Conservation (phyloP, 2,113 vertebrate species). For the Ictidomys tridecemlineatus region DNA sequence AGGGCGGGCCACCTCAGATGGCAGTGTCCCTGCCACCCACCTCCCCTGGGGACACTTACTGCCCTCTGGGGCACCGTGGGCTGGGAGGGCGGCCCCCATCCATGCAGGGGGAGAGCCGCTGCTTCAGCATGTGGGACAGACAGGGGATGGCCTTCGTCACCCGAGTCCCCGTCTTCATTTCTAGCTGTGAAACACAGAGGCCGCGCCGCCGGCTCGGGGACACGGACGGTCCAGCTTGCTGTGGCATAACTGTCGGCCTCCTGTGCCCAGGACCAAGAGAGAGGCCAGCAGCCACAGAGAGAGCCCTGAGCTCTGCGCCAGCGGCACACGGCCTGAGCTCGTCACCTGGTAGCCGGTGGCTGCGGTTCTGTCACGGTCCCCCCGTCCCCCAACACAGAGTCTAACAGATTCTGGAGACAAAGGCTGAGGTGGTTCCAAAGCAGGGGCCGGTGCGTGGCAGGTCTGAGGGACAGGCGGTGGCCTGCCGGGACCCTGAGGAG, state of each 20-base stretch:
- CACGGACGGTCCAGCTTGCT: neutral
- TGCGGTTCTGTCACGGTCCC: accelerated
- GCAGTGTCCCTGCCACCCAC: neutral
- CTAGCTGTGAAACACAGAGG: neutral
- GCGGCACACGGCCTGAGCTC: accelerated
- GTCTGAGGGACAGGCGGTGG: accelerated
- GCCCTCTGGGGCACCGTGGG: neutral
- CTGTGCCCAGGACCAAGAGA: neutral
- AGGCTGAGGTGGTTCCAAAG: neutral
- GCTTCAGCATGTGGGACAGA: neutral
- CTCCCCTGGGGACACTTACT: neutral
- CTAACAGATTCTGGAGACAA: neutral
- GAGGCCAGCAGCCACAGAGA: neutral
- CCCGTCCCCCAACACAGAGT: neutral
- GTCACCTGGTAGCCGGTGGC: neutral
- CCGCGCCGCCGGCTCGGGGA: neutral
- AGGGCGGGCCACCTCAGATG: too few species aligned
- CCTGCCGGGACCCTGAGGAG: accelerated
- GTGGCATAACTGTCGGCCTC: neutral
- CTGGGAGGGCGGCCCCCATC: neutral
- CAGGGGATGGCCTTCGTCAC: accelerated
- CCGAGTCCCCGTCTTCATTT: neutral
- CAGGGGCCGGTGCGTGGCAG: accelerated
- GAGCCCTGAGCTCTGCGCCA: accelerated
- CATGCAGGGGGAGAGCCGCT: neutral